Percentiles rank a stretch among this genome's conserved stretches.
These are phyloP conservation scores for Nomada fucata DNA, from an alignment of 2,888 invertebrate genomes.

Conservation along the genomic window DNA sequence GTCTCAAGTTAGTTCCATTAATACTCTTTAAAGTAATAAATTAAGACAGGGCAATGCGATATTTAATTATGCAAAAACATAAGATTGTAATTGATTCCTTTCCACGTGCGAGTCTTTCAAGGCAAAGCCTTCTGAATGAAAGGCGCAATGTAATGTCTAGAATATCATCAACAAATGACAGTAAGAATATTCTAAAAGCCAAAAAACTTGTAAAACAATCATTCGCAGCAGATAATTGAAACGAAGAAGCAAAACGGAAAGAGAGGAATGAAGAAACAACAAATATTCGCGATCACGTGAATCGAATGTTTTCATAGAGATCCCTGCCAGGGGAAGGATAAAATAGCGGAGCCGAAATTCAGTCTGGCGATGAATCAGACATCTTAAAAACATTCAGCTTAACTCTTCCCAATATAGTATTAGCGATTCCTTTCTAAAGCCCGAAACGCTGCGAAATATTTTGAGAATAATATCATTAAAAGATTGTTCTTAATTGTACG, in stretches of 20 bases:
- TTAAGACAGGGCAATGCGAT: too few relatives aligned
- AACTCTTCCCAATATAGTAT: neutral
- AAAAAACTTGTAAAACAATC: conserved; percentile 21
- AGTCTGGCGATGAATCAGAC: conserved; percentile 10
- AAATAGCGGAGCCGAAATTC: conserved; percentile 20
- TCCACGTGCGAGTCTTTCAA: neutral
- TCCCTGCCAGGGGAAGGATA: neutral
- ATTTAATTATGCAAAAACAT: neutral
- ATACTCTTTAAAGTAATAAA: neutral
- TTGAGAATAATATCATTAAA: neutral
- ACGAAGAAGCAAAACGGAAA: neutral
- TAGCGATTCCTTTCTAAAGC: neutral
- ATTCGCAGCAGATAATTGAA: neutral
- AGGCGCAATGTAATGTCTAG: neutral
- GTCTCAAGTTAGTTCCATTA: neutral
- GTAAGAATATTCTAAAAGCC: neutral
- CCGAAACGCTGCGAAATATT: conserved; percentile 8
- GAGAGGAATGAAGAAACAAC: conserved; percentile 1
- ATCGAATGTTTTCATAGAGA: conserved; percentile 34
- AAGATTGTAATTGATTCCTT: neutral
- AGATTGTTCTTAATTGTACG: too few relatives aligned
- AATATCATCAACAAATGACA: neutral
- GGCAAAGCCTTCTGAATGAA: neutral
- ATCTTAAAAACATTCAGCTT: neutral
- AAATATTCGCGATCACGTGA: conserved; percentile 27